Evolutionary conservation across 2,113 vertebrate genomes (phyloP).

Genomic region (Grallaria varia): DNA sequence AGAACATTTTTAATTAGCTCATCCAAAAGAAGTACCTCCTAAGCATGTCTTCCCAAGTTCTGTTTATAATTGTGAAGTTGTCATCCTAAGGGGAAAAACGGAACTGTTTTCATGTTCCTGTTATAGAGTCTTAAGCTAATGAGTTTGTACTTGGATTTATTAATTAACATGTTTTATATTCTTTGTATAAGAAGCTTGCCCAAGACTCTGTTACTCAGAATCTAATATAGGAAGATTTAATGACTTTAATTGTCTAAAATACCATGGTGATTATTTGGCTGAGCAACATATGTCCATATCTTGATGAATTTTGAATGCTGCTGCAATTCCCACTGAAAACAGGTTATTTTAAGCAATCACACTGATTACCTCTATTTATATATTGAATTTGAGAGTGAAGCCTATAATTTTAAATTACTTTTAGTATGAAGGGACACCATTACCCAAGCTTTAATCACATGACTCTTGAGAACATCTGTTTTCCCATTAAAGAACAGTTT

Average conservation of each 20-base stretch:
- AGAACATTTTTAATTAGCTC: slow-evolving; percentile 20
- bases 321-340: not conserved
- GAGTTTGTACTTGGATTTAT: slow-evolving; percentile 13
- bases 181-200: not conserved
- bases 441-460: not conserved
- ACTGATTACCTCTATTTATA: not conserved
- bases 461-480: not conserved
- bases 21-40: not conserved
- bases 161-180: slow-evolving; percentile 7
- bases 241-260: not conserved
- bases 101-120: not conserved
- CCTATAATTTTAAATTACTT: not conserved
- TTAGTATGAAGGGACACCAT: not conserved
- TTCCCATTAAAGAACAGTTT: not conserved
- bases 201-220: not conserved
- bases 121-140: not conserved
- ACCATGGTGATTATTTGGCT: not conserved
- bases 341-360: not conserved
- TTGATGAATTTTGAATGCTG: not conserved
- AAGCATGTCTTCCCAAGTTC: not conserved
- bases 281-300: not conserved
- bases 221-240: not conserved
- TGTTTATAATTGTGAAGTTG: not conserved
- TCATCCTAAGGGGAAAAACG: not conserved
- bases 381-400: not conserved